Evolutionary conservation across 2,113 vertebrate species (phyloP).

Genomic region (Campylorhamphus procurvoides): DNA sequence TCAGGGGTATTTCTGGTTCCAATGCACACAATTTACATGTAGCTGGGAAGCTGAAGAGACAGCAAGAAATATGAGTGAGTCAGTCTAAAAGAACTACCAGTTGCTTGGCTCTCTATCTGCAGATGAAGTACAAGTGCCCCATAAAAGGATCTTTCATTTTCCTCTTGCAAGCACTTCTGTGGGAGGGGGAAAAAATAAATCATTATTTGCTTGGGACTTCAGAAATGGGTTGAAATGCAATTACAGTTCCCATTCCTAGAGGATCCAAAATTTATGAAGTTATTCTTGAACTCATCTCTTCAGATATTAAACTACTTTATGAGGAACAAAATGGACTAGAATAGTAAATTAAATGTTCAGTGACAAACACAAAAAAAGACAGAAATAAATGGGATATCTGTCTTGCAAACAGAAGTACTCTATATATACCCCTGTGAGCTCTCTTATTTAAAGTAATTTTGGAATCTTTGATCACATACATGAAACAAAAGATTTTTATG

Average conservation of each 20-base stretch:
- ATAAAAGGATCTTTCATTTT: background rate
- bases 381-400: background rate
- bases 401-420: background rate
- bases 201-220: background rate
- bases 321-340: background rate
- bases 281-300: constrained; percentile 9
- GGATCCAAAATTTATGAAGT: background rate
- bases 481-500: background rate
- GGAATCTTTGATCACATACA: background rate
- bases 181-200: background rate
- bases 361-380: background rate
- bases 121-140: background rate
- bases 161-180: background rate
- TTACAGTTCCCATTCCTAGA: background rate
- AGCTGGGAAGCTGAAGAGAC: background rate
- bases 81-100: background rate
- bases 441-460: background rate
- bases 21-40: background rate
- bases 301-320: background rate
- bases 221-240: background rate
- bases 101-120: background rate
- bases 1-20: background rate
- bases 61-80: background rate
- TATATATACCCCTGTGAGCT: background rate
- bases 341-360: background rate